Percentiles rank a stretch among this genome's conserved stretches.
These are phyloP conservation scores for Atta texana DNA, from an alignment of 1,140 invertebrate genomes.

Conservation along the genomic window DNA sequence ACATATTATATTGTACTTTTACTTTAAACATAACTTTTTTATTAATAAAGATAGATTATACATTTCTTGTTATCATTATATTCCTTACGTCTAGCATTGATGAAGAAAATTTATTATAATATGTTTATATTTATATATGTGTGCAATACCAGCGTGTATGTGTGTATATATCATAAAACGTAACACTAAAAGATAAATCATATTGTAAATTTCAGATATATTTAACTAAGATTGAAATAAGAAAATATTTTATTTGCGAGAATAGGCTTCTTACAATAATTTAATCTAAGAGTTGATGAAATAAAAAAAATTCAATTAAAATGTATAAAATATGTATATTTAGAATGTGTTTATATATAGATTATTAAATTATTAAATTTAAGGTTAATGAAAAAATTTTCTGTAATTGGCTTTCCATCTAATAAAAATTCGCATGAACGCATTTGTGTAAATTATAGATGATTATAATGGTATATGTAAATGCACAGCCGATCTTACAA, in stretches of 20 bases:
- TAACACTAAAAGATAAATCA: too few relatives aligned
- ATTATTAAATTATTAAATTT: slow-evolving; percentile 1
- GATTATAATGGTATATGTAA: neutral
- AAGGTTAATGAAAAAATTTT: slow-evolving; percentile 6
- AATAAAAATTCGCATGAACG: neutral
- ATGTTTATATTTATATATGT: too few relatives aligned
- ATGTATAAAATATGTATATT: neutral
- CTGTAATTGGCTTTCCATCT: neutral
- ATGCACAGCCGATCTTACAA: neutral
- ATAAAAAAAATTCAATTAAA: neutral
- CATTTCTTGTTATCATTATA: too few relatives aligned
- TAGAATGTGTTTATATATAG: neutral
- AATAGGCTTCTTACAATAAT: neutral
- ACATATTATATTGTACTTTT: too few relatives aligned
- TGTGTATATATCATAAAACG: too few relatives aligned
- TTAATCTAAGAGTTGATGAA: neutral
- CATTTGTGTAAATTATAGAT: neutral
- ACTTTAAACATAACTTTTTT: too few relatives aligned
- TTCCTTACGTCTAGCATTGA: too few relatives aligned
- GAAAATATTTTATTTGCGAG: neutral
- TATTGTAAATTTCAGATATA: neutral
- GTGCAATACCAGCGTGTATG: too few relatives aligned
- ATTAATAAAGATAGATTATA: too few relatives aligned
- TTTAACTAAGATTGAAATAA: neutral
- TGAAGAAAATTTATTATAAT: too few relatives aligned